Evolutionary conservation across 2,888 invertebrate genomes (phyloP).

Genomic region (Phortica okadai): DNA sequence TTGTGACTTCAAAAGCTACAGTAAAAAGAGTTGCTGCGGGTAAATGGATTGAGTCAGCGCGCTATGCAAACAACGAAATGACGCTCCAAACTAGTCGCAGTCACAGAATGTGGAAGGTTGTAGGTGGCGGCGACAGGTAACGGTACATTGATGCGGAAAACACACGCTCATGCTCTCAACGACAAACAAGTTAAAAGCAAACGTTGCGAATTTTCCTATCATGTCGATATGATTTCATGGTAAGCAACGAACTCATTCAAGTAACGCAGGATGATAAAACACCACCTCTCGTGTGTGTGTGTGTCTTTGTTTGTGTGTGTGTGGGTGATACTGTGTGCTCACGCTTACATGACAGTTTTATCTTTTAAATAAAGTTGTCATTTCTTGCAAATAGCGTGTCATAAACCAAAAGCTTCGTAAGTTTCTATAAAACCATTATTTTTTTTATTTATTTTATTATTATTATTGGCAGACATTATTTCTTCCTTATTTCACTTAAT

Average conservation of each 20-base stretch:
- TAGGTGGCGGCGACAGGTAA: slow-evolving; percentile 24
- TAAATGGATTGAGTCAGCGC: background rate
- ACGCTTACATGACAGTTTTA: slow-evolving; percentile 63
- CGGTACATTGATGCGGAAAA: slow-evolving; percentile 48
- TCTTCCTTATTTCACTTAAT: background rate
- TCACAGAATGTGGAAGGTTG: background rate
- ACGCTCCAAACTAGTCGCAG: slow-evolving; percentile 5
- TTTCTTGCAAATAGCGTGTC: slow-evolving; percentile 9
- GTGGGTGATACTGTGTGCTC: slow-evolving; percentile 30
- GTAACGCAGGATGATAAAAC: slow-evolving; percentile 42
- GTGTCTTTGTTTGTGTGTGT: slow-evolving; percentile 43
- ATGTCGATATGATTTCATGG: background rate
- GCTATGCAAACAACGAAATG: slow-evolving; percentile 16
- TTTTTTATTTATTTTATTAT: slow-evolving; percentile 1
- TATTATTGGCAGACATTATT: background rate
- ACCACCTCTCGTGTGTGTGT: slow-evolving; percentile 22
- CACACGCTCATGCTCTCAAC: slow-evolving; percentile 48
- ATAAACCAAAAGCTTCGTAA: background rate
- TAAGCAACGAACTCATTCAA: slow-evolving; percentile 51
- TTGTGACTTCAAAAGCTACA: background rate
- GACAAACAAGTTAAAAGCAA: slow-evolving; percentile 46
- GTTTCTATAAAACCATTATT: slow-evolving; percentile 2
- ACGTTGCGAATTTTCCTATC: slow-evolving; percentile 45
- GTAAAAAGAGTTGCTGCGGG: background rate
- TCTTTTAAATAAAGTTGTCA: slow-evolving; percentile 70